Conservation (phyloP, 1,140 invertebrate genomes). For the Aphidius gifuensis region DNA sequence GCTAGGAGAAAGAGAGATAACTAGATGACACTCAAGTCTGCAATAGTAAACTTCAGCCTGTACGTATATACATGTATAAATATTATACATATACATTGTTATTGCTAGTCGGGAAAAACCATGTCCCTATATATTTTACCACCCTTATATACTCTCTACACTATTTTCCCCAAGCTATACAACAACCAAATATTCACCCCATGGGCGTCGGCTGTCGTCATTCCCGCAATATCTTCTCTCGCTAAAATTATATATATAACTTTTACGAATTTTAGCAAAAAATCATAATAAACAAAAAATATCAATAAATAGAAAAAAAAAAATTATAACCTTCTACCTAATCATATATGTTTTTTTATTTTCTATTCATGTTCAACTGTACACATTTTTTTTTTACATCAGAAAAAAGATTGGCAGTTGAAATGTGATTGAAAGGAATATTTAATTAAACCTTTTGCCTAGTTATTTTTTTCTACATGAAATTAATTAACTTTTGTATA, state of each 20-base stretch:
- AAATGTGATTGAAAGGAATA: no score
- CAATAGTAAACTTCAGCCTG: no score
- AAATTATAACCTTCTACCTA: constrained; percentile 1
- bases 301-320: background rate
- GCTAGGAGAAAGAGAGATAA: no score
- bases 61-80: no score
- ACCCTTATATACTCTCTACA: background rate
- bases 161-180: background rate
- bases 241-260: constrained; percentile 1
- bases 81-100: no score
- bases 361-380: background rate
- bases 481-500: no score
- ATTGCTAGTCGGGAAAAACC: constrained; percentile 22
- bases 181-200: constrained; percentile 18
- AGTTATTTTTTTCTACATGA: no score
- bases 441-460: no score
- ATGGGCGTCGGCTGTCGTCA: constrained; percentile 12
- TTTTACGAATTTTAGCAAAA: background rate
- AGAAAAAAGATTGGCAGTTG: no score
- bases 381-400: no score
- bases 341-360: background rate
- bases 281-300: no score
- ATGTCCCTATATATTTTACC: constrained; percentile 16
- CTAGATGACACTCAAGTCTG: no score
- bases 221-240: constrained; percentile 20